Base-by-base conservation (phyloP, 2,888 invertebrate genomes). In the Harmothoe impar region DNA sequence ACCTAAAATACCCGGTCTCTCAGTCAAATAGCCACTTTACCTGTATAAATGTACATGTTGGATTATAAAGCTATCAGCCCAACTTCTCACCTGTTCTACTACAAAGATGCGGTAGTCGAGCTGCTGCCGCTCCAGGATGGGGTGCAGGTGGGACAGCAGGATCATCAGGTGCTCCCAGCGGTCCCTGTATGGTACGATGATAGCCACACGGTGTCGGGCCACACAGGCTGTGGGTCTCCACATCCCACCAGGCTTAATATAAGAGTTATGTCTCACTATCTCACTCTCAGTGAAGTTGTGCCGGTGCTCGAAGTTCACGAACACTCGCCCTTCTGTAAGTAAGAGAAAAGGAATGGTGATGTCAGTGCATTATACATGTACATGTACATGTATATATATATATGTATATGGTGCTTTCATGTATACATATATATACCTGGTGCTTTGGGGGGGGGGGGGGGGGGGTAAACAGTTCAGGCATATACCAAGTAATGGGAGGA, bases 101-200 rank as follows among this genome's bases (percentile, higher is more conserved):
- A 97, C 96, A 93, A 96, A 96, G 62, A 97, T 95, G 92, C 95
- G 95, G 93, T 96, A 97, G 89, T 96, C 95, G 33, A 96, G 93
- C 92, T 96, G 96, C 92, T 97, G 97, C 35, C 96, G 94, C 93
- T 96, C 96, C 20, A 97, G 95, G 72, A 96, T 94, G 7, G 96
- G 96, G 91, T 96, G 96, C 0, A 97, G 94, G 93, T 96, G 95
- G 77, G 95, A 93, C 23, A 97, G 95, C 78, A 97, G 94, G 0
- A 95, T 95, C 62, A 94, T 93, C 29, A 97, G 95, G 93, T 97
- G 97, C 62, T 95, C 94, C 91, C 94, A 94, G 43, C 97, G 94
- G 92, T 96, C 96, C 93, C 96, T 94, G 92, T 94, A 95, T 3
- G 95, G 95, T 56, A 95, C 94, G 35, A 95, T 93, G 77, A 95